Conservation (phyloP, 2,797 vertebrate genomes). For the Hapalemur alaotrensis region DNA sequence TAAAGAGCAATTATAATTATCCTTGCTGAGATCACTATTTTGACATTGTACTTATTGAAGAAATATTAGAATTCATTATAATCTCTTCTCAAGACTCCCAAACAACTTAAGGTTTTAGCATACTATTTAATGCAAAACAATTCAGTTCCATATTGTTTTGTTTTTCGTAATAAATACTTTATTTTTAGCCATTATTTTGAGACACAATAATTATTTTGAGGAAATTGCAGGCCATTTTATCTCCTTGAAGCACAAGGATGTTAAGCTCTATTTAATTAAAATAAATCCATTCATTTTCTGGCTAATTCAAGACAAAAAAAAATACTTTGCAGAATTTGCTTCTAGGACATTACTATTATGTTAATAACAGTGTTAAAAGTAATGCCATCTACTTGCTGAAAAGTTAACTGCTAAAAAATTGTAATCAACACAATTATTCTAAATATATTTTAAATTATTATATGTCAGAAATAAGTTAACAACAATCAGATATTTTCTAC, state of each 20-base stretch:
- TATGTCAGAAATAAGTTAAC: neutral
- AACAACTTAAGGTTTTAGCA: neutral
- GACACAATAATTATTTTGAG: neutral
- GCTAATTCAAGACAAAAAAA: neutral
- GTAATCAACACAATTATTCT: neutral
- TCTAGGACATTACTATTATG: neutral
- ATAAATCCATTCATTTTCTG: neutral
- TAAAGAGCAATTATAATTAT: neutral
- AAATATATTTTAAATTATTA: neutral
- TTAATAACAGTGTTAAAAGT: neutral
- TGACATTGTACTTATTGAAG: neutral
- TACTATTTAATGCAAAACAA: neutral
- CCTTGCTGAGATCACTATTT: neutral
- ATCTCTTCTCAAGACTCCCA: neutral
- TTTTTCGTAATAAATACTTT: neutral
- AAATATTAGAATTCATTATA: neutral
- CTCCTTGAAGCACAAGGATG: neutral
- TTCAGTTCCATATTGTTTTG: neutral
- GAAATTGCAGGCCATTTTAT: neutral
- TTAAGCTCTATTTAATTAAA: neutral
- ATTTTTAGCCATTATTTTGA: neutral
- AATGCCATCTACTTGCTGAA: constrained; percentile 42
- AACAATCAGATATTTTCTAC: neutral
- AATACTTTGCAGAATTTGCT: neutral
- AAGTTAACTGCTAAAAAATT: neutral